phyloP scores from a whole-genome alignment of 2,888 invertebrate species.

The Drosophila buzzatii region DNA sequence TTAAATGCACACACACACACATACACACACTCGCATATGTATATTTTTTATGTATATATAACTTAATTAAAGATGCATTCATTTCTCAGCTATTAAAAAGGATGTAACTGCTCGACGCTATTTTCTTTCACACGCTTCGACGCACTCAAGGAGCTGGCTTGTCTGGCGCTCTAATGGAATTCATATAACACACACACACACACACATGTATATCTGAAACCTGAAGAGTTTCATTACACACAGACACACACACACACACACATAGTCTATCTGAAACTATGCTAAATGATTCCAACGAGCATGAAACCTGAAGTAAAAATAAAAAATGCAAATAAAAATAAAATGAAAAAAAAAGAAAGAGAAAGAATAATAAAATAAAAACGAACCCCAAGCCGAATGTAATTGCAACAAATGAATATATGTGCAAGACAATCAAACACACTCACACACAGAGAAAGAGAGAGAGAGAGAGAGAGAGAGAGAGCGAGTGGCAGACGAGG shows the following conservation, averaged over 20 bases:
- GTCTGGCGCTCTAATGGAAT: slow-evolving; percentile 40
- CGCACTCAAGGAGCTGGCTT: slow-evolving; percentile 6
- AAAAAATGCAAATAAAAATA: slow-evolving; percentile 20
- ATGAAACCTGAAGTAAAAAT: slow-evolving; percentile 43
- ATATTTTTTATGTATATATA: background rate
- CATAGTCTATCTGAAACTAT: slow-evolving; percentile 48
- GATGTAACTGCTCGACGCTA: slow-evolving; percentile 3
- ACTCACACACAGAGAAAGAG: background rate
- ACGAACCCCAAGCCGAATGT: slow-evolving; percentile 51
- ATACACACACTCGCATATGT: background rate
- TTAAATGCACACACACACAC: background rate
- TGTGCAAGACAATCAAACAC: slow-evolving; percentile 36
- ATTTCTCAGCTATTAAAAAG: slow-evolving; percentile 2
- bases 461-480: background rate
- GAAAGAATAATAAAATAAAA: background rate
- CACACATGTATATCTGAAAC: slow-evolving; percentile 15
- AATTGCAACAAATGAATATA: slow-evolving; percentile 78
- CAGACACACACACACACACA: slow-evolving; percentile 7
- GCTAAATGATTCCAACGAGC: slow-evolving; percentile 64
- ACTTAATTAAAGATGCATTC: background rate
- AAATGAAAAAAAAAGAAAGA: slow-evolving; percentile 16
- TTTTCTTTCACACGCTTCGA: slow-evolving; percentile 1
- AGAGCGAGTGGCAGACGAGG: background rate
- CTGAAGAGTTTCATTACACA: slow-evolving; percentile 1
- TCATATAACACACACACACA: slow-evolving; percentile 22